These are phyloP conservation scores for Vanessa tameamea DNA, from an alignment of 1,140 invertebrate species.

Conservation along the genomic window DNA sequence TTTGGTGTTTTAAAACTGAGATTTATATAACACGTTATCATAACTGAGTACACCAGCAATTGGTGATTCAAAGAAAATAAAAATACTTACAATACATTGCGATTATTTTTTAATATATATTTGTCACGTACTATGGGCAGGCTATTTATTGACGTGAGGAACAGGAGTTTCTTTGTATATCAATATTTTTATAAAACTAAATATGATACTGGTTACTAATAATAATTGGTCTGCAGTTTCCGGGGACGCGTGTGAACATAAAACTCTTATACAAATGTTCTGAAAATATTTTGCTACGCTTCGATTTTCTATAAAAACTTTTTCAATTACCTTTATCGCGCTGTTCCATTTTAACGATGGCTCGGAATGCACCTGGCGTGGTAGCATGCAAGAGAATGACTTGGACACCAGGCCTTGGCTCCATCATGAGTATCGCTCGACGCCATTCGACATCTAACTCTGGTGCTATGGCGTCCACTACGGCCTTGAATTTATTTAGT, in stretches of 20 bases:
- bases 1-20: background rate
- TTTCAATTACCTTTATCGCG: conserved; percentile 41
- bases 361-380: conserved; percentile 59
- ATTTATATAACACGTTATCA: background rate
- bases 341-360: conserved; percentile 53
- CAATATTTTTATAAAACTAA: no score
- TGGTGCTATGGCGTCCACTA: conserved; percentile 50
- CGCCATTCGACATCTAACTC: conserved; percentile 51
- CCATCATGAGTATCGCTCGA: conserved; percentile 54
- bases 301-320: background rate
- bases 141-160: background rate
- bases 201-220: no score
- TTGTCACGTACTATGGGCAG: no score
- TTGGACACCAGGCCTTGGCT: conserved; percentile 53
- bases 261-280: background rate
- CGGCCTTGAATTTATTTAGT: conserved; percentile 46
- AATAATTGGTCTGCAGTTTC: no score
- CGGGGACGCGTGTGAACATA: no score
- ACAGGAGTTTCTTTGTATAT: background rate
- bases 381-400: conserved; percentile 51
- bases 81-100: no score
- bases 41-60: no score
- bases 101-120: no score
- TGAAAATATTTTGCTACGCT: background rate
- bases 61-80: no score